phyloP scores from a whole-genome alignment of 2,113 vertebrate genomes.

The Mesitornis unicolor region DNA sequence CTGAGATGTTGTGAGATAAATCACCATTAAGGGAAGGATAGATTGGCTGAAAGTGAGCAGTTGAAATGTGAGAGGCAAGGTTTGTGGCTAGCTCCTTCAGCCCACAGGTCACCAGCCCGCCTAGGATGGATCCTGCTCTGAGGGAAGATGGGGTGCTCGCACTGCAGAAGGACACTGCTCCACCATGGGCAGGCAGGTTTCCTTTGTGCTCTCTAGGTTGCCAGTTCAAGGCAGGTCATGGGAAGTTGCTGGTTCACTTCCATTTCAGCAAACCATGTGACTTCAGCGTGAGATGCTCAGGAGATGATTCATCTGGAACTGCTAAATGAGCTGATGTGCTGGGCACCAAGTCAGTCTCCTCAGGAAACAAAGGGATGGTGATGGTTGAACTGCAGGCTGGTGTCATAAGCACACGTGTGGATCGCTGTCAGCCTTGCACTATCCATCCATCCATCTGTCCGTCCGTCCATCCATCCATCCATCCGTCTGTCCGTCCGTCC shows the following conservation, averaged over 20 bases:
- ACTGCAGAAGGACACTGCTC: not conserved
- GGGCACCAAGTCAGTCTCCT: not conserved
- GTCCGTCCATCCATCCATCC: not conserved
- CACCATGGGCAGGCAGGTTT: accelerated
- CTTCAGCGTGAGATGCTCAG: accelerated
- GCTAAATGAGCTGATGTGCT: not conserved
- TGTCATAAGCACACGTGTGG: not conserved
- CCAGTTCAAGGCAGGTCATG: not conserved
- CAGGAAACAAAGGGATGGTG: not conserved
- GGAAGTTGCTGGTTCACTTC: not conserved
- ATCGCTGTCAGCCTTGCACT: not conserved
- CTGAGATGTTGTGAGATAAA: conserved; percentile 13
- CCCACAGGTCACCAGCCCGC: accelerated
- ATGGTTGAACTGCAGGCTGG: not conserved
- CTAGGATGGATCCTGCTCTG: accelerated
- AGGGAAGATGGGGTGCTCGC: accelerated
- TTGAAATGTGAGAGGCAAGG: not conserved
- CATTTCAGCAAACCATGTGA: not conserved
- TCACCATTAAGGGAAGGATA: conserved; percentile 14
- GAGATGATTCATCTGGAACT: not conserved
- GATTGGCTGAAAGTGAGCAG: not conserved
- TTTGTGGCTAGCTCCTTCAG: not conserved
- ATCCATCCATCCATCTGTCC: not conserved
- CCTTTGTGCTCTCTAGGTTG: not conserved
- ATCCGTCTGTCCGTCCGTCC: not conserved